phyloP scores from a whole-genome alignment of 2,888 invertebrate genomes.

The Macropis europaea region DNA sequence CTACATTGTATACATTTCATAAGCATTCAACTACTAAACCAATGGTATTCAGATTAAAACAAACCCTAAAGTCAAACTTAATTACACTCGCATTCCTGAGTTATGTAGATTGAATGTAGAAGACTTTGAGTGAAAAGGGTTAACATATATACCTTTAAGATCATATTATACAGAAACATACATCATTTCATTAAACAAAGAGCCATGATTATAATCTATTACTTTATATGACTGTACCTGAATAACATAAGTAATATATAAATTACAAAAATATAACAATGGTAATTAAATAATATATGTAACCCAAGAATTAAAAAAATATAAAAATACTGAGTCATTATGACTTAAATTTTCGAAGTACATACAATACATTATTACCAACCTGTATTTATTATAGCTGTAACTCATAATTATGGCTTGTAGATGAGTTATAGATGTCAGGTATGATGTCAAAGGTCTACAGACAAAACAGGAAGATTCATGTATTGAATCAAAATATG shows the following conservation, averaged over 20 bases:
- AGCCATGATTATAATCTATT: no score
- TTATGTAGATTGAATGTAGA: no score
- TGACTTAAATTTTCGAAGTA: not conserved
- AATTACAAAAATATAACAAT: not conserved
- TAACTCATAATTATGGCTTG: constrained; percentile 71
- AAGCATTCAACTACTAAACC: no score
- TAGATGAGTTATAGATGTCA: constrained; percentile 56
- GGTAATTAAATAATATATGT: not conserved
- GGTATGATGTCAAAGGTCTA: constrained; percentile 60
- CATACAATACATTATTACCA: constrained; percentile 54
- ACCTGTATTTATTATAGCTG: constrained; percentile 75
- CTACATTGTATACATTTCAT: no score
- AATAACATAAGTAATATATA: not conserved
- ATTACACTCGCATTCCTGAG: no score
- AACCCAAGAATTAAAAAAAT: not conserved
- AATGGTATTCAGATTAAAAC: no score
- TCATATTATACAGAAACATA: no score
- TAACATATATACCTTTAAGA: no score
- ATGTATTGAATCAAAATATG: constrained; percentile 35
- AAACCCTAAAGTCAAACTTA: no score
- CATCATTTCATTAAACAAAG: no score
- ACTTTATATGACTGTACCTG: not conserved
- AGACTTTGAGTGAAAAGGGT: no score
- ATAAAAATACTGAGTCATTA: not conserved
- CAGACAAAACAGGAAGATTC: constrained; percentile 54